These are phyloP conservation scores for Bettongia penicillata DNA, from an alignment of 2,113 vertebrate species.

Conservation along the genomic window DNA sequence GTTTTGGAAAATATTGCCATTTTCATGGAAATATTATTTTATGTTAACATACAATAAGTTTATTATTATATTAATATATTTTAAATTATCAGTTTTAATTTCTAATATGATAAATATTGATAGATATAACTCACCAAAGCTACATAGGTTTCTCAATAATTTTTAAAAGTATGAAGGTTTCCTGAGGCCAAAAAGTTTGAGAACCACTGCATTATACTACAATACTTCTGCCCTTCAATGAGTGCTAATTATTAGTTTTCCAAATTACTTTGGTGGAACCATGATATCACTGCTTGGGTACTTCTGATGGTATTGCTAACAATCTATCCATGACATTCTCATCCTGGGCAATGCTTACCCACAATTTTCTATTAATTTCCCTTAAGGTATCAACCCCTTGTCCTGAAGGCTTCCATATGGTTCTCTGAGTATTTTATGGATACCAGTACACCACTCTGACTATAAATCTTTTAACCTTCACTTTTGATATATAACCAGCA, in stretches of 20 bases:
- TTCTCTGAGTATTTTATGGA: neutral
- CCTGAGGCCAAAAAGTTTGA: neutral
- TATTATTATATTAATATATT: neutral
- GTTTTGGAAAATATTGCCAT: neutral
- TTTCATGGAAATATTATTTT: neutral
- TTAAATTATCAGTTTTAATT: neutral
- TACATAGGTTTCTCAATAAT: neutral
- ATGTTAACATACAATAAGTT: neutral
- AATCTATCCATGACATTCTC: neutral
- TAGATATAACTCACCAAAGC: neutral
- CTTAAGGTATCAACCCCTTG: neutral
- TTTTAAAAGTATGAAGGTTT: neutral
- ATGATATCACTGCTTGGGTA: neutral
- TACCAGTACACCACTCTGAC: neutral
- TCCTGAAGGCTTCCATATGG: neutral
- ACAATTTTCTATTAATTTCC: neutral
- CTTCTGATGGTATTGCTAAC: neutral
- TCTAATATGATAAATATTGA: neutral
- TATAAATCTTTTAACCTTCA: neutral
- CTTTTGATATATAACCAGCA: neutral
- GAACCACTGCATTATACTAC: neutral
- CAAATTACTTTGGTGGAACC: neutral
- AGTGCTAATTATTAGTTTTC: neutral
- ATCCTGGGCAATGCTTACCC: neutral
- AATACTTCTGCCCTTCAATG: neutral